Conservation (phyloP, 2,113 vertebrate species). For the Stegostoma tigrinum region DNA sequence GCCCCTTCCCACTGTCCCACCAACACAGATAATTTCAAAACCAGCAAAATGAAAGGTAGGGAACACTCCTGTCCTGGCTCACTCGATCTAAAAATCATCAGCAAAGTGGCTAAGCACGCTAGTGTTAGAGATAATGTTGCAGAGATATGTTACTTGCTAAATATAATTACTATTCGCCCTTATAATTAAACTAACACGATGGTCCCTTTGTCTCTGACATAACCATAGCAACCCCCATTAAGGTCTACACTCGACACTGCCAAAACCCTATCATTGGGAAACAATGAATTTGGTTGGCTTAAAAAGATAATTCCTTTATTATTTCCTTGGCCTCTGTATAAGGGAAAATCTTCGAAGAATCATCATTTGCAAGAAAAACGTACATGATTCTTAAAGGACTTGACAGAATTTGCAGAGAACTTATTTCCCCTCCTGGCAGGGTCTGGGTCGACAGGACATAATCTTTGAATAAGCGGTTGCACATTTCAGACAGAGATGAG, state of each 20-base stretch:
- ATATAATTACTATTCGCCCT: constrained; percentile 17
- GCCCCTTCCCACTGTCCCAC: no score
- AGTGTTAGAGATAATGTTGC: not conserved
- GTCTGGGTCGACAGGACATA: no score
- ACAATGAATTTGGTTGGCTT: not conserved
- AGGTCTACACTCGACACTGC: not conserved
- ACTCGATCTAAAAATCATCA: not conserved
- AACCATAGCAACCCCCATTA: constrained; percentile 23
- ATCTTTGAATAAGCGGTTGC: no score
- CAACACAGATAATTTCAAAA: not conserved
- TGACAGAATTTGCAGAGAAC: no score
- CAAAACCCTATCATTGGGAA: constrained; percentile 4
- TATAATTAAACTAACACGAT: not conserved
- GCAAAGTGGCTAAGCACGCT: not conserved
- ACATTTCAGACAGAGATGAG: not conserved
- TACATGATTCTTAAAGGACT: no score
- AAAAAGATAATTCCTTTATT: not conserved
- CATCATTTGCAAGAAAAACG: not conserved
- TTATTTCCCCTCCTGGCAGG: no score
- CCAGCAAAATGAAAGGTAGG: not conserved
- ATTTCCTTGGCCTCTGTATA: not conserved
- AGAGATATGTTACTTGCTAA: not conserved
- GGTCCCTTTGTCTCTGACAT: constrained; percentile 6
- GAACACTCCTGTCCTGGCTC: not conserved
- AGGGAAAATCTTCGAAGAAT: not conserved